Conservation (phyloP, 2,888 invertebrate genomes). For the Tigriopus californicus region DNA sequence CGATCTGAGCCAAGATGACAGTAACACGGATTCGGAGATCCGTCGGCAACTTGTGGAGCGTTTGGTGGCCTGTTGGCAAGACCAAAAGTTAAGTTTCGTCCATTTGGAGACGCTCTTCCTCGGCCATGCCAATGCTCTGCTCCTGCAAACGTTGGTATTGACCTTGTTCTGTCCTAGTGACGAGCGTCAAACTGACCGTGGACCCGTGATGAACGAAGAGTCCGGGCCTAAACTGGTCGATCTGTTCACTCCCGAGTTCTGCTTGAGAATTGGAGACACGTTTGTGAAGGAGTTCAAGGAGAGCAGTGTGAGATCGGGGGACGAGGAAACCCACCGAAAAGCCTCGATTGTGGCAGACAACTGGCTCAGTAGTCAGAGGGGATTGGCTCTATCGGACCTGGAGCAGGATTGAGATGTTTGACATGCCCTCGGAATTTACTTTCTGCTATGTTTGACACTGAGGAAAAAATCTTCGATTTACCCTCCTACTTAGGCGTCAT, state of each 20-base stretch:
- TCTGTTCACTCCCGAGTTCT: constrained; percentile 11
- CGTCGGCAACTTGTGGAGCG: background rate
- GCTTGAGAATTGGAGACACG: constrained; percentile 10
- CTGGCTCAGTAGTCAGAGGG: too few relatives aligned
- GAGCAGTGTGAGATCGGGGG: too few relatives aligned
- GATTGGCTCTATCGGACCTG: too few relatives aligned
- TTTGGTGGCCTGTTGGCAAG: constrained; percentile 11
- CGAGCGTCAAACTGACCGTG: background rate
- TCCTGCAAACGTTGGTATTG: constrained; percentile 8
- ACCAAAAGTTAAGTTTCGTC: constrained; percentile 12
- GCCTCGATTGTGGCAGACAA: too few relatives aligned
- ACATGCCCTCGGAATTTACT: too few relatives aligned
- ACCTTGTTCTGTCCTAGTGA: constrained; percentile 7
- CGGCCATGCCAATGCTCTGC: background rate
- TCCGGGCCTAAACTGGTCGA: constrained; percentile 9
- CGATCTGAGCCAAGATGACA: background rate
- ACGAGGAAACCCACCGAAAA: too few relatives aligned
- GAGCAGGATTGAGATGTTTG: too few relatives aligned
- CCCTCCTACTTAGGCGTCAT: too few relatives aligned
- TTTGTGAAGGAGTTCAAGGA: constrained; percentile 10
- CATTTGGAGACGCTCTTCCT: constrained; percentile 3
- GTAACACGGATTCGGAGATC: background rate
- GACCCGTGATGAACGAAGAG: constrained; percentile 9
- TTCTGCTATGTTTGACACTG: too few relatives aligned
- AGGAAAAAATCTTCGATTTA: too few relatives aligned